Conservation (phyloP, 1,140 invertebrate genomes). For the Capitella teleta region DNA sequence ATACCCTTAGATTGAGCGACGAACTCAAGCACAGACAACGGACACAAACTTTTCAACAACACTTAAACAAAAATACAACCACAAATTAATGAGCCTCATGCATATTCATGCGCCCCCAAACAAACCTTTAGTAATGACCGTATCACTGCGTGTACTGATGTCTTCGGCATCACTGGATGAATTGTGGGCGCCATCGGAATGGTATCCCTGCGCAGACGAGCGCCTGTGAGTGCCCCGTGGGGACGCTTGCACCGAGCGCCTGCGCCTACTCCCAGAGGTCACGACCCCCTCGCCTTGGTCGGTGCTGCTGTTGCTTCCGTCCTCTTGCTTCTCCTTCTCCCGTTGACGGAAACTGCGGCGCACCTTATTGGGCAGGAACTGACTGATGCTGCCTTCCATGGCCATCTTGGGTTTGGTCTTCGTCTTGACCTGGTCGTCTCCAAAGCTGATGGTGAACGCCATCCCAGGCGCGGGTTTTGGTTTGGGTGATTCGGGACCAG, state of each 20-base stretch:
- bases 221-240: too few relatives aligned
- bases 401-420: slow-evolving; percentile 1
- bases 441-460: slow-evolving; percentile 6
- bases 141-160: too few relatives aligned
- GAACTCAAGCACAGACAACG: not conserved
- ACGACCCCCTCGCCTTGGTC: too few relatives aligned
- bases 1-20: too few relatives aligned
- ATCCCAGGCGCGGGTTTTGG: not conserved
- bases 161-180: too few relatives aligned
- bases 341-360: slow-evolving; percentile 3
- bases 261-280: too few relatives aligned
- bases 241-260: too few relatives aligned
- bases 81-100: too few relatives aligned
- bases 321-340: not conserved
- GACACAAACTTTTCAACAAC: not conserved
- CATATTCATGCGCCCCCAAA: too few relatives aligned
- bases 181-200: too few relatives aligned
- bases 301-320: not conserved
- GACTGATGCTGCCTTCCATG: slow-evolving; percentile 1
- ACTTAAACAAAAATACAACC: not conserved
- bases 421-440: not conserved
- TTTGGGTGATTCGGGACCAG: slow-evolving; percentile 11
- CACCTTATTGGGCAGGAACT: slow-evolving; percentile 5
- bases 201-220: too few relatives aligned
- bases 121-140: too few relatives aligned